These are phyloP conservation scores for Leptarthrus brevirostris DNA, from an alignment of 2,888 invertebrate genomes.

Conservation along the genomic window DNA sequence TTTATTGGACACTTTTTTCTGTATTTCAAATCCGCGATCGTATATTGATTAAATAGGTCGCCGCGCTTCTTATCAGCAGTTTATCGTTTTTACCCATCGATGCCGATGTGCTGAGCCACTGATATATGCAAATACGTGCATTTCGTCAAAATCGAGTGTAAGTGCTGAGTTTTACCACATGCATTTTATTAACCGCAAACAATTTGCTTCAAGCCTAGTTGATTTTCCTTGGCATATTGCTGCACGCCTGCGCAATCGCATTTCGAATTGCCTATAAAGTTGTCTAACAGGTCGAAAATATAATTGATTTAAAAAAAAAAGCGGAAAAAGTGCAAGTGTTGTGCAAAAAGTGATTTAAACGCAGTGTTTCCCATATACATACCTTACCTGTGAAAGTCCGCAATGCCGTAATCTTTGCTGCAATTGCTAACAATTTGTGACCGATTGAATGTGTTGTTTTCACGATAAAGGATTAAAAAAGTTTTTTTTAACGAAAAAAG, in stretches of 20 bases:
- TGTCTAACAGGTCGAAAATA: slow-evolving; percentile 27
- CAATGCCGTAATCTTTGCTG: background rate
- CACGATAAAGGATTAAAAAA: slow-evolving; percentile 12
- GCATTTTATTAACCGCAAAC: slow-evolving; percentile 4
- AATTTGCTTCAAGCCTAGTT: slow-evolving; percentile 18
- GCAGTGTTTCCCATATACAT: slow-evolving; percentile 19
- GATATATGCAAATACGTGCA: background rate
- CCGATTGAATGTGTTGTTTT: background rate
- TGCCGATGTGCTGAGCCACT: background rate
- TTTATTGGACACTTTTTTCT: slow-evolving; percentile 4
- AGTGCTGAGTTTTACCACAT: slow-evolving; percentile 17
- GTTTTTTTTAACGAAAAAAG: slow-evolving; percentile 21
- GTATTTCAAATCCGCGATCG: slow-evolving; percentile 29
- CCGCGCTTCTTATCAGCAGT: slow-evolving; percentile 7
- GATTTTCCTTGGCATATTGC: slow-evolving; percentile 12
- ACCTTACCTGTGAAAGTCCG: background rate
- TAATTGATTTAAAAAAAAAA: slow-evolving; percentile 23
- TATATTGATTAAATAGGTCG: slow-evolving; percentile 22
- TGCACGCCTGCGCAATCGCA: slow-evolving; percentile 33
- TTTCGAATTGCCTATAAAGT: slow-evolving; percentile 15
- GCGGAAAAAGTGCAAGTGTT: slow-evolving; percentile 20
- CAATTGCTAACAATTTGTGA: slow-evolving; percentile 10
- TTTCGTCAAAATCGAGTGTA: slow-evolving; percentile 19
- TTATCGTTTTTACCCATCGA: background rate
- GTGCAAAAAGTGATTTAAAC: slow-evolving; percentile 22